phyloP scores from a whole-genome alignment of 2,797 vertebrate genomes.

The Nannoperca australis region DNA sequence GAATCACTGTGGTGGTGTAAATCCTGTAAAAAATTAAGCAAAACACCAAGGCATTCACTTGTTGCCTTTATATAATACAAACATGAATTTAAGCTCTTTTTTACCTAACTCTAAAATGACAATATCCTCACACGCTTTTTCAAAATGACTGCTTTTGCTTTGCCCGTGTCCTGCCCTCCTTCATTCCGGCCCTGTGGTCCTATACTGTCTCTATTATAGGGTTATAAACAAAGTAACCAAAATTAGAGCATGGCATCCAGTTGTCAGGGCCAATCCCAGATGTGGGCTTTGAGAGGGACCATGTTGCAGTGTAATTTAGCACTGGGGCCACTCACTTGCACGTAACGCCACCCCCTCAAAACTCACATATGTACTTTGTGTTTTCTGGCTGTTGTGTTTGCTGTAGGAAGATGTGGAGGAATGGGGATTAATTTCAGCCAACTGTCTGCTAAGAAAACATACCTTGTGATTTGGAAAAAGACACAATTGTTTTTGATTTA shows the following conservation, averaged over 20 bases:
- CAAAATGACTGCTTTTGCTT: slow-evolving; percentile 72
- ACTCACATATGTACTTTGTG: slow-evolving; percentile 51
- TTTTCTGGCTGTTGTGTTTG: slow-evolving; percentile 28
- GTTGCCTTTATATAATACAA: slow-evolving; percentile 16
- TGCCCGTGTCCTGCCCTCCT: slow-evolving; percentile 66
- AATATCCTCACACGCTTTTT: slow-evolving; percentile 39
- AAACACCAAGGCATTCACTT: slow-evolving; percentile 12
- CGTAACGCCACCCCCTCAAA: slow-evolving; percentile 57
- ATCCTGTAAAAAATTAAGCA: slow-evolving; percentile 31
- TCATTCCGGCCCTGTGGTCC: slow-evolving; percentile 74
- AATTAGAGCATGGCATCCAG: slow-evolving; percentile 86
- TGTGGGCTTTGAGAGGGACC: slow-evolving; percentile 85
- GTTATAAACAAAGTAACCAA: slow-evolving; percentile 87
- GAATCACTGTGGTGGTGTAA: slow-evolving; percentile 33
- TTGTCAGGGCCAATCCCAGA: slow-evolving; percentile 87
- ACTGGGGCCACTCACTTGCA: slow-evolving; percentile 63
- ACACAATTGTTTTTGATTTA: not conserved
- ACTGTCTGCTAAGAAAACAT: not conserved
- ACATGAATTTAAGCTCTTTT: slow-evolving; percentile 28
- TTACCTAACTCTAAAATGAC: slow-evolving; percentile 26
- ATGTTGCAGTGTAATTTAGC: slow-evolving; percentile 84
- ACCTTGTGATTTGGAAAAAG: not conserved
- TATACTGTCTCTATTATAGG: slow-evolving; percentile 86
- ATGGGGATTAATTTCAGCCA: slow-evolving; percentile 4
- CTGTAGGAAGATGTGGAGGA: slow-evolving; percentile 35